A percentile compares a stretch with the other conserved stretches of the same genome.
phyloP scores from a whole-genome alignment of 2,113 vertebrate species.

The Tetraodon nigroviridis region DNA sequence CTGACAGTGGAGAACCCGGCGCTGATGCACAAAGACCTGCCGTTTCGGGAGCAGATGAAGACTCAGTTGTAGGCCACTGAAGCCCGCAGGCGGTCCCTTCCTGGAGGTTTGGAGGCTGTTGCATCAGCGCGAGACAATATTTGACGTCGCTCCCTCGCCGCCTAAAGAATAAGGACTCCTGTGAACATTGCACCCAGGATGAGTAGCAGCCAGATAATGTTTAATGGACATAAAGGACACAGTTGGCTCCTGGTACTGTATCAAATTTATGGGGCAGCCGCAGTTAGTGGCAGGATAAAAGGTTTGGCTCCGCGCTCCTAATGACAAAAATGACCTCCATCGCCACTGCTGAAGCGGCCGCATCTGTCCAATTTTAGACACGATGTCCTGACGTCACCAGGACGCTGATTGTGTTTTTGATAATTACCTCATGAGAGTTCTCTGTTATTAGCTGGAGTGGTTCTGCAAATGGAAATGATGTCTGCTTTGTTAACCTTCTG shows the following conservation, averaged over 20 bases:
- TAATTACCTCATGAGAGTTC: slow-evolving; percentile 59
- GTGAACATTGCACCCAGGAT: slow-evolving; percentile 40
- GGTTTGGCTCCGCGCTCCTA: slow-evolving; percentile 30
- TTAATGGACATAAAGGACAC: slow-evolving; percentile 64
- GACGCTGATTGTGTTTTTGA: slow-evolving; percentile 59
- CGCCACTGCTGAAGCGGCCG: slow-evolving; percentile 16
- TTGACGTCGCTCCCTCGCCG: slow-evolving; percentile 23
- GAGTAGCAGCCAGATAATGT: slow-evolving; percentile 44
- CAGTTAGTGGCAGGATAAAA: slow-evolving; percentile 41
- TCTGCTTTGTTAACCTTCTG: slow-evolving; percentile 66
- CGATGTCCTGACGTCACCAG: slow-evolving; percentile 47
- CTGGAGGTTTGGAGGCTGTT: slow-evolving; percentile 37
- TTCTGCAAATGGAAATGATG: slow-evolving; percentile 63
- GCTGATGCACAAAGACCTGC: slow-evolving; percentile 29
- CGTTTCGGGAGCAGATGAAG: slow-evolving; percentile 37
- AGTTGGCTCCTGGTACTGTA: slow-evolving; percentile 48
- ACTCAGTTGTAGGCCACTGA: slow-evolving; percentile 14
- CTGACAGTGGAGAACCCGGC: slow-evolving; percentile 19
- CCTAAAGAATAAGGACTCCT: slow-evolving; percentile 28
- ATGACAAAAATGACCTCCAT: slow-evolving; percentile 53
- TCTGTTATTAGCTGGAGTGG: slow-evolving; percentile 60
- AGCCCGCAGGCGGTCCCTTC: slow-evolving; percentile 36
- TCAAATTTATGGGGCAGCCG: slow-evolving; percentile 52
- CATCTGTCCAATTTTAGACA: slow-evolving; percentile 39
- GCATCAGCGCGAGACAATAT: slow-evolving; percentile 52